phyloP scores from a whole-genome alignment of 2,113 vertebrate species.

The Pygoscelis antarcticus region DNA sequence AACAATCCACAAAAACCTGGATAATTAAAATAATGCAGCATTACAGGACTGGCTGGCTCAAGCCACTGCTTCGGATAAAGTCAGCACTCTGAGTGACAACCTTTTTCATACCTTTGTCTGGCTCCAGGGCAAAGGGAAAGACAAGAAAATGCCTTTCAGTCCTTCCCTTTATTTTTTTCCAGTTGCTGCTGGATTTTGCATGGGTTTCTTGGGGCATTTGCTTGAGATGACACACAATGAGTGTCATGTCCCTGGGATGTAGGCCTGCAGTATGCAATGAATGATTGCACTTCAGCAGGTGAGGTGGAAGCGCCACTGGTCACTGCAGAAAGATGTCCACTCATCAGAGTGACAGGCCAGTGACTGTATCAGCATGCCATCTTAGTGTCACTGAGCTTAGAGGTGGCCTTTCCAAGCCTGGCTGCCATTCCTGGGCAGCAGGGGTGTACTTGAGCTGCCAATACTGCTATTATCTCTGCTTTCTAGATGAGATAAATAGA shows the following conservation, averaged over 20 bases:
- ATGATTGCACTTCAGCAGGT: rapidly evolving
- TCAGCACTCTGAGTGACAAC: background rate
- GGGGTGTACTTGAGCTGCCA: background rate
- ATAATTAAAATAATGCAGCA: background rate
- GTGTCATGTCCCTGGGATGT: rapidly evolving
- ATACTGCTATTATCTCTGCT: background rate
- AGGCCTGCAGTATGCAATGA: background rate
- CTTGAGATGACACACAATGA: background rate
- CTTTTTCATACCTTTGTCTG: background rate
- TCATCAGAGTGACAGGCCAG: background rate
- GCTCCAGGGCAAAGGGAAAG: background rate
- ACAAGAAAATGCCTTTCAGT: background rate
- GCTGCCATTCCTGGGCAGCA: background rate
- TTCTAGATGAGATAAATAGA: background rate
- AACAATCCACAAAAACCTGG: background rate
- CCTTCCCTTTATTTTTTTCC: background rate
- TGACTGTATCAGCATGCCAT: background rate
- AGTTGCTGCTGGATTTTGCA: background rate
- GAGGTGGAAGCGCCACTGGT: background rate
- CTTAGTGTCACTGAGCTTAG: background rate
- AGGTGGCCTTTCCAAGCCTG: background rate
- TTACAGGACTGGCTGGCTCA: background rate
- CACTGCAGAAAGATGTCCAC: background rate
- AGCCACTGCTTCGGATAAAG: background rate
- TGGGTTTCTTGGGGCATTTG: background rate